Percentiles rank a stretch among this genome's conserved stretches.
phyloP scores from a whole-genome alignment of 1,140 invertebrate genomes.

The Andricus grossulariae region DNA sequence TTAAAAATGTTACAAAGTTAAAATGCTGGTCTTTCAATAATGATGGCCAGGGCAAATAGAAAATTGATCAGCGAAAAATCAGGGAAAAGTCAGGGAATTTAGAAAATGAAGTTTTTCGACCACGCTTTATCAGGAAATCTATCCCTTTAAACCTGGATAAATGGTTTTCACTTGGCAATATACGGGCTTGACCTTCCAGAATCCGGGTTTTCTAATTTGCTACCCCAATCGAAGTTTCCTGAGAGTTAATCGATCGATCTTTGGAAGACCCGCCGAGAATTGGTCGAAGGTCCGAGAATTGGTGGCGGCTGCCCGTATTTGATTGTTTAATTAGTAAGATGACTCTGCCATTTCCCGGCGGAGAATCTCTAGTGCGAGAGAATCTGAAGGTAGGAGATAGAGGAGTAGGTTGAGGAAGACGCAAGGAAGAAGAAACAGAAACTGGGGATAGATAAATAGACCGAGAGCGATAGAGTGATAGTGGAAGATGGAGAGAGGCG shows the following conservation, averaged over 20 bases:
- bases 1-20: too few relatives aligned
- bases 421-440: constrained; percentile 23
- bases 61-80: too few relatives aligned
- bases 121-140: too few relatives aligned
- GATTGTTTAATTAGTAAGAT: constrained; percentile 77
- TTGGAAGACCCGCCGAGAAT: constrained; percentile 65
- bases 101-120: too few relatives aligned
- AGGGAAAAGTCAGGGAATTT: too few relatives aligned
- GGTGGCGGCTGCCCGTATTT: constrained; percentile 71
- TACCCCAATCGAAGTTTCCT: constrained; percentile 68
- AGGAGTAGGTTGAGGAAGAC: constrained; percentile 42
- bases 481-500: constrained; percentile 25
- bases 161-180: constrained; percentile 35
- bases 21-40: too few relatives aligned
- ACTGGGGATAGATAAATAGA: constrained; percentile 11
- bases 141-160: too few relatives aligned
- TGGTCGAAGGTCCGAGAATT: constrained; percentile 52
- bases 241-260: constrained; percentile 71
- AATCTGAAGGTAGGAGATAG: constrained; percentile 56
- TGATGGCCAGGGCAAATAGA: too few relatives aligned
- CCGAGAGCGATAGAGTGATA: constrained; percentile 32
- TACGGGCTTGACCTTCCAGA: constrained; percentile 50
- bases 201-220: constrained; percentile 52
- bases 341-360: constrained; percentile 67
- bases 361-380: constrained; percentile 58